Evolutionary conservation across 2,888 invertebrate genomes (phyloP), one percentile per base, ranked within the genome.

Genomic region (Enchytraeus crypticus): DNA sequence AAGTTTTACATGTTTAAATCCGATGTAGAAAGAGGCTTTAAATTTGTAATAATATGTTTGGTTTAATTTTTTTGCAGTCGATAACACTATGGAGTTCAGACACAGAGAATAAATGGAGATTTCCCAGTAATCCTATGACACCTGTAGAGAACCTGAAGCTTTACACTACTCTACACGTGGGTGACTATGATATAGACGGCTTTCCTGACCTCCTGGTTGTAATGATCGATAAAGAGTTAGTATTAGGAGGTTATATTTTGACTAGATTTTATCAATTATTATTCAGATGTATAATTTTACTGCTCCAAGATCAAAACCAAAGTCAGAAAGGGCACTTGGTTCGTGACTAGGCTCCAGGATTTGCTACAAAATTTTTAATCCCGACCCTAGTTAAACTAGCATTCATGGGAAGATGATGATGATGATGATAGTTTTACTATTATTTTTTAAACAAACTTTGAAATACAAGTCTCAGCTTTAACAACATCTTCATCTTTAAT

Each of bases 131-230:
- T 5, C 26, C 38, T n/a, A 4, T 18, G 18, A 4, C 45, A 26
- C n/a, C 18, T 8, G n/a, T 14, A 23, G 27, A 26, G 21, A 65
- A 51, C 51, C 69, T 8, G 23, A 61, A n/a, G 27, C 18, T 72
- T n/a, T 75, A 73, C 1, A 67, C 76, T 2, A 89, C 90, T 0
- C 83, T 92, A 68, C 84, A 90, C 38, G 87, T 87, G 69, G 95
- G 93, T 2, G 96, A 96, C 78, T 92, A 89, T 72, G 92, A 96
- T 75, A 88, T 95, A 86, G 95, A 96, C 80, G 95, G 95, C 0
- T 95, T 88, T 80, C 92, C 93, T 3, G 96, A 96, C 80, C 81
- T 95, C 53, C 79, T 96, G 45, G 87, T 89, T 56, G 88, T 54
- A 5, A 32, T 54, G 38, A 11, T 1, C 21, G 21, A 21, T 26